Conservation (phyloP, 2,888 invertebrate species). For the Drosophila dives region DNA sequence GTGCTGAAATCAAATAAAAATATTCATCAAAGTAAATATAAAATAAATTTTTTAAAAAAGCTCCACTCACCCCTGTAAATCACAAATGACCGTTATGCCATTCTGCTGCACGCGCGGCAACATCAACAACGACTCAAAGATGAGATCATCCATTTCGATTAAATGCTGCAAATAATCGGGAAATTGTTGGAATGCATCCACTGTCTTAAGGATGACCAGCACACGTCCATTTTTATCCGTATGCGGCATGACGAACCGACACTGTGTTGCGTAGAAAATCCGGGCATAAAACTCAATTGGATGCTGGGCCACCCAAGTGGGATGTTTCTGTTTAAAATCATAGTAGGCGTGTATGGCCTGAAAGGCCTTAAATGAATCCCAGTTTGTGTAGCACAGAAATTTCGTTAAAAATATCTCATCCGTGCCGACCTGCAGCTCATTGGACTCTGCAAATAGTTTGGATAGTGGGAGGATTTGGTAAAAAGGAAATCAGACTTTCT, state of each 20-base stretch:
- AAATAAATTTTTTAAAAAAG: not conserved
- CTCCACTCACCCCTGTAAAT: conserved; percentile 78
- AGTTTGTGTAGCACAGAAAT: conserved; percentile 71
- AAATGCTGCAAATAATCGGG: conserved; percentile 80
- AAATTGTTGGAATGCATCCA: conserved; percentile 81
- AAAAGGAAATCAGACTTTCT: conserved; percentile 11
- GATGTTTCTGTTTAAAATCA: conserved; percentile 79
- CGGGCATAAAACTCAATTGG: conserved; percentile 76
- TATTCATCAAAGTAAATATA: not conserved
- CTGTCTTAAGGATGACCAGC: conserved; percentile 75
- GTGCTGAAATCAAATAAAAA: conserved; percentile 53
- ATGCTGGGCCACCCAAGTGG: conserved; percentile 80
- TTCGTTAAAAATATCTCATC: conserved; percentile 80
- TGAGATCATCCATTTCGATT: conserved; percentile 83
- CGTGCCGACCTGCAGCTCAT: conserved; percentile 72
- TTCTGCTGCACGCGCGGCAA: conserved; percentile 80
- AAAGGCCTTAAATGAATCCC: conserved; percentile 77
- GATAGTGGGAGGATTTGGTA: not conserved
- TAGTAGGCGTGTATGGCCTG: conserved; percentile 77
- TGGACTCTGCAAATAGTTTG: conserved; percentile 57
- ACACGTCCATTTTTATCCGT: conserved; percentile 81
- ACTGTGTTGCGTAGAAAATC: conserved; percentile 72
- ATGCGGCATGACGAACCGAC: conserved; percentile 80
- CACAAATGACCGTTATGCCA: conserved; percentile 82
- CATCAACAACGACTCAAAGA: conserved; percentile 81